phyloP scores from a whole-genome alignment of 2,113 vertebrate species.

The Poeciliopsis turrubarensis region DNA sequence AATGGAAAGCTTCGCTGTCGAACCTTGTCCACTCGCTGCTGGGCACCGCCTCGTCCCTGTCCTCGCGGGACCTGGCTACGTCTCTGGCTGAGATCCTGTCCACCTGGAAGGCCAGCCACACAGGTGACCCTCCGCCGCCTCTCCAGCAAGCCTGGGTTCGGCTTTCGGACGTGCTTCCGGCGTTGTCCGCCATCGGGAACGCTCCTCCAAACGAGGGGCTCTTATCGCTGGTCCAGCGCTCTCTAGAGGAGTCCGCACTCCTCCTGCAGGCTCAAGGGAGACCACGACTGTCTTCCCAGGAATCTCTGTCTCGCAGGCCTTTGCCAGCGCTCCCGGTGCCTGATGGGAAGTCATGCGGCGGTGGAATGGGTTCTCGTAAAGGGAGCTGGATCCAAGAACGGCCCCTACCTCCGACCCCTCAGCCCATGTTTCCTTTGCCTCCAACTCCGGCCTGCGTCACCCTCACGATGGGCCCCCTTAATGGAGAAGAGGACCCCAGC shows the following conservation, averaged over 20 bases:
- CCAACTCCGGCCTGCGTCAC: slow-evolving; percentile 62
- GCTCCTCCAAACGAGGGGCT: slow-evolving; percentile 74
- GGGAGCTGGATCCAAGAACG: slow-evolving; percentile 90
- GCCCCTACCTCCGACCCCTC: slow-evolving; percentile 87
- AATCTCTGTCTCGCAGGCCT: slow-evolving; percentile 87
- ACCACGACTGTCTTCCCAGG: slow-evolving; percentile 86
- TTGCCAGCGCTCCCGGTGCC: slow-evolving; percentile 86
- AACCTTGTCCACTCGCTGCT: slow-evolving; percentile 76
- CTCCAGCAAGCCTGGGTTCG: slow-evolving; percentile 80
- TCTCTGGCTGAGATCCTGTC: slow-evolving; percentile 81
- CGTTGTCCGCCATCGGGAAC: slow-evolving; percentile 62
- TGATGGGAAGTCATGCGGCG: slow-evolving; percentile 80
- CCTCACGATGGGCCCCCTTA: slow-evolving; percentile 46
- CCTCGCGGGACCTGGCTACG: slow-evolving; percentile 76
- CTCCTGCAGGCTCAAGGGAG: slow-evolving; percentile 79
- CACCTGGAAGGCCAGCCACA: slow-evolving; percentile 77
- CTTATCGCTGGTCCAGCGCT: slow-evolving; percentile 71
- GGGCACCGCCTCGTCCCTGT: slow-evolving; percentile 53
- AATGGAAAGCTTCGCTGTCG: slow-evolving; percentile 76
- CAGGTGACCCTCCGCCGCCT: slow-evolving; percentile 69
- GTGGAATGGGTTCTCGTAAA: slow-evolving; percentile 85
- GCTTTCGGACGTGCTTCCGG: slow-evolving; percentile 77
- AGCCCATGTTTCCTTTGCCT: slow-evolving; percentile 77
- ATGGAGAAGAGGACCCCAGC: slow-evolving; percentile 77
- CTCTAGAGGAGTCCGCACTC: slow-evolving; percentile 79